phyloP scores from a whole-genome alignment of 2,888 invertebrate species.

The Hypomecis atomaria region DNA sequence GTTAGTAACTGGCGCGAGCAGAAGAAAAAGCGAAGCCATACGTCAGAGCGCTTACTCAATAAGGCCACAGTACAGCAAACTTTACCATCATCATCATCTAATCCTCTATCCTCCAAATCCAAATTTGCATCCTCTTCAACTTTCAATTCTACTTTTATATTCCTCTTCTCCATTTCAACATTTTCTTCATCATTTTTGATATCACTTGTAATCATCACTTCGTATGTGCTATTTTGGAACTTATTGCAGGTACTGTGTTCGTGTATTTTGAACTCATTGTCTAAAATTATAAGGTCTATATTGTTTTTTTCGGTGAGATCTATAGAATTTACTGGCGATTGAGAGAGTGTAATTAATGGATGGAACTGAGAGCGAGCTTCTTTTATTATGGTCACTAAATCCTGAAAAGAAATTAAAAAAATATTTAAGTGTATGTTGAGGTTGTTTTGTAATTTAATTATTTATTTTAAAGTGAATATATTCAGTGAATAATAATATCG shows the following conservation, averaged over 20 bases:
- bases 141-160: slow-evolving; percentile 62
- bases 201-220: background rate
- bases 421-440: background rate
- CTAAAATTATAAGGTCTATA: background rate
- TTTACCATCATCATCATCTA: slow-evolving; percentile 56
- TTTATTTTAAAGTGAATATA: background rate
- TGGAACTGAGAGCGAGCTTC: slow-evolving; percentile 25
- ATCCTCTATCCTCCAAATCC: slow-evolving; percentile 51
- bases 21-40: no score
- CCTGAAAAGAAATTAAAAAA: slow-evolving; percentile 25
- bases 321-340: slow-evolving; percentile 4
- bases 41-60: no score
- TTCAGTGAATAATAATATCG: no score
- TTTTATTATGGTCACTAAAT: slow-evolving; percentile 21
- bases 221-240: background rate
- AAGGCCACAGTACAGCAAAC: no score
- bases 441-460: background rate
- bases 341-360: slow-evolving; percentile 15
- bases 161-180: background rate
- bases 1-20: no score
- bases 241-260: background rate
- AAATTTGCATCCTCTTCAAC: slow-evolving; percentile 49
- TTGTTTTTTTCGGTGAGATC: slow-evolving; percentile 12
- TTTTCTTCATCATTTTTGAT: background rate
- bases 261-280: slow-evolving; percentile 1